Evolutionary conservation across 2,888 invertebrate genomes (phyloP).

Genomic region (Exephanes ischioxanthus): DNA sequence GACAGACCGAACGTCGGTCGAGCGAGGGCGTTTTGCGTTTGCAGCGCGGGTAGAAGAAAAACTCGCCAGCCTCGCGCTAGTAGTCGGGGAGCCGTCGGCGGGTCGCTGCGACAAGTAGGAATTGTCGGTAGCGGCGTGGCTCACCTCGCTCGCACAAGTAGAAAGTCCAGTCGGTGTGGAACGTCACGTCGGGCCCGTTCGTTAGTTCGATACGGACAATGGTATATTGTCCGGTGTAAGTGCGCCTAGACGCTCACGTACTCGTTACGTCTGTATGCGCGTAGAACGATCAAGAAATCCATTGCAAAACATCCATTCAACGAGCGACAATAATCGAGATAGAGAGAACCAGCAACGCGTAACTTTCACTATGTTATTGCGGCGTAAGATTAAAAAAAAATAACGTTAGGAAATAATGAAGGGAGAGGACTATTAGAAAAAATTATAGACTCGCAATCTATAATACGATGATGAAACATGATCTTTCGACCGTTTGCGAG

Average conservation of each 20-base stretch:
- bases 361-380: slow-evolving; percentile 37
- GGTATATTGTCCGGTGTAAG: slow-evolving; percentile 27
- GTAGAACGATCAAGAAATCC: slow-evolving; percentile 21
- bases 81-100: not conserved
- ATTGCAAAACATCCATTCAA: slow-evolving; percentile 47
- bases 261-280: slow-evolving; percentile 39
- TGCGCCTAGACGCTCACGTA: slow-evolving; percentile 22
- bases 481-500: not conserved
- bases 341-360: slow-evolving; percentile 2
- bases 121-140: slow-evolving; percentile 26
- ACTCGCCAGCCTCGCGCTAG: not conserved
- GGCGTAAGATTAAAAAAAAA: not conserved
- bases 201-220: slow-evolving; percentile 31
- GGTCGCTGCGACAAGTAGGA: slow-evolving; percentile 32
- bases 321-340: slow-evolving; percentile 37
- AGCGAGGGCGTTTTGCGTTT: not conserved
- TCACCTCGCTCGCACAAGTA: slow-evolving; percentile 43
- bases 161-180: slow-evolving; percentile 38
- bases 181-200: slow-evolving; percentile 32
- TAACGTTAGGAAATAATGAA: not conserved
- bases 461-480: not conserved
- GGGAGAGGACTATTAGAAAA: not conserved
- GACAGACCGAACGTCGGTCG: not conserved
- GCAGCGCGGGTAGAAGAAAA: not conserved
- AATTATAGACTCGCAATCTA: not conserved